Evolutionary conservation across 2,797 vertebrate species (phyloP), one percentile per base, ranked within the genome.

Genomic region (Poecile montanus): DNA sequence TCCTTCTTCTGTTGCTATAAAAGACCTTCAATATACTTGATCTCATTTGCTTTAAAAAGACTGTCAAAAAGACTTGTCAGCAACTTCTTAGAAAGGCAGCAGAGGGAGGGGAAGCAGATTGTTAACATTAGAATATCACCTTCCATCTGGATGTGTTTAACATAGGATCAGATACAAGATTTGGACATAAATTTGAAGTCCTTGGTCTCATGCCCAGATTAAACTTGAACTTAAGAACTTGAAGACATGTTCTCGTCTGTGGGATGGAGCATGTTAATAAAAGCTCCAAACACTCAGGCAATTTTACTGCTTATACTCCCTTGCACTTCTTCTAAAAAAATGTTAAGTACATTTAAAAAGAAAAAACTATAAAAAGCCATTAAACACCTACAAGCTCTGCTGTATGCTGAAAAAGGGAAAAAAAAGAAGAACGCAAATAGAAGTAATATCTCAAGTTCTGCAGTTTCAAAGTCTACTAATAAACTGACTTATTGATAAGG

Each of bases 111-210:
- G 74, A 94, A 94, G 85, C 95, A 94, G 94, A 91, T 7, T 88
- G 94, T 94, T 94, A 93, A 75, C 85, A 94, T 95, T 94, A 93
- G 93, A 95, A 93, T 95, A 95, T 90, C 93, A 95, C 90, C 91
- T 94, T 81, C 96, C 96, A 96, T 94, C 96, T 96, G 94, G 79
- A 88, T 90, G 38, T 50, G 48, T 95, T 94, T 94, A 95, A 79
- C 85, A 73, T 32, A 62, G 85, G 90, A 96, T 91, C 74, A 90
- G 80, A 90, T 94, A 81, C 18, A 94, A 90, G 88, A 86, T 78
- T 86, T 86, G 94, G 90, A 96, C 10, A 4, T 82, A 63, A 94
- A 93, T 85, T 88, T 54, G n/a, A 88, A 95, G 88, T 50, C 67
- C 76, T 95, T 95, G 93, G 91, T 95, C 85, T 93, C 66, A 79